Conservation (phyloP, 2,113 vertebrate species). For the Potamarius usumacintae region DNA sequence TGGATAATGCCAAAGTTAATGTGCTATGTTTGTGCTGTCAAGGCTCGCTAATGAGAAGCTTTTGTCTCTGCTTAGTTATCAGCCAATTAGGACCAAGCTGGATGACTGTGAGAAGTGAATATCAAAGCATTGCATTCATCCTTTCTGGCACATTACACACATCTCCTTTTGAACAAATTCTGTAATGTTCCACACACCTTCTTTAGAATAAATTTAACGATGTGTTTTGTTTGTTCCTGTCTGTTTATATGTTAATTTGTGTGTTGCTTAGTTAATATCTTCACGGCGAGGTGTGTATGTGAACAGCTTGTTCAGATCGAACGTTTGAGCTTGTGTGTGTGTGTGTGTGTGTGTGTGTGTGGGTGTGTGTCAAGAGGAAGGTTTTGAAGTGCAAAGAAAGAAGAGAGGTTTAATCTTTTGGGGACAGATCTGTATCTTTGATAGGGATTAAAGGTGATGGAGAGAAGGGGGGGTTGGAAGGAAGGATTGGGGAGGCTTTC, state of each 20-base stretch:
- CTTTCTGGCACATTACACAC: constrained; percentile 2
- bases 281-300: constrained; percentile 15
- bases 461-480: constrained; percentile 19
- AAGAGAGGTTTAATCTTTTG: constrained; percentile 43
- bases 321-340: constrained; percentile 29
- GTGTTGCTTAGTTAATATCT: constrained; percentile 37
- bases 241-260: constrained; percentile 3
- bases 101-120: constrained; percentile 35
- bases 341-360: neutral
- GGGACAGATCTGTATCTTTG: constrained; percentile 47
- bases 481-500: constrained; percentile 44
- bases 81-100: constrained; percentile 47
- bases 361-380: constrained; percentile 9
- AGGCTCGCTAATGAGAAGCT: constrained; percentile 46
- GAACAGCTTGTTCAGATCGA: constrained; percentile 12
- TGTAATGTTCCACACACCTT: constrained; percentile 6
- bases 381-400: constrained; percentile 36
- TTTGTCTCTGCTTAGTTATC: constrained; percentile 51
- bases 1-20: constrained; percentile 24
- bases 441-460: constrained; percentile 37
- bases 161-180: constrained; percentile 26
- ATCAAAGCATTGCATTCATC: constrained; percentile 38
- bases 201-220: neutral
- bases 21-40: constrained; percentile 23
- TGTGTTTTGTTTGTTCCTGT: constrained; percentile 4